phyloP scores from a whole-genome alignment of 2,113 vertebrate species.

The Ramphastos sulfuratus region DNA sequence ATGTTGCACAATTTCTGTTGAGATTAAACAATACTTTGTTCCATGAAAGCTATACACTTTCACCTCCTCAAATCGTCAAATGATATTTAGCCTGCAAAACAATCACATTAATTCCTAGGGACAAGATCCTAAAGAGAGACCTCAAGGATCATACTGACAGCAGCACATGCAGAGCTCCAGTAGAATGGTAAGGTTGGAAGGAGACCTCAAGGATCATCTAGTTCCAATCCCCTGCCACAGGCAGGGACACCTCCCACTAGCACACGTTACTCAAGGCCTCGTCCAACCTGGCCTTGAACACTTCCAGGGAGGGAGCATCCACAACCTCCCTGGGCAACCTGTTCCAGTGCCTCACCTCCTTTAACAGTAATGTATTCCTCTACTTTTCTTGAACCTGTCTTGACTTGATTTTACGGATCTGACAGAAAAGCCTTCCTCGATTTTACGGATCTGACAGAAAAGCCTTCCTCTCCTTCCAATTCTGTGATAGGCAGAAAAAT shows the following conservation, averaged over 20 bases:
- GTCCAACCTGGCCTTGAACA: too few species aligned
- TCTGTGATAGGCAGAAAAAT: not conserved
- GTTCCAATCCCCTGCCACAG: too few species aligned
- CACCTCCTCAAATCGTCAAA: not conserved
- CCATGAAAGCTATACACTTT: not conserved
- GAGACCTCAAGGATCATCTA: too few species aligned
- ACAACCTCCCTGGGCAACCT: too few species aligned
- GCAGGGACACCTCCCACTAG: too few species aligned
- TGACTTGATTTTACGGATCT: slow-evolving; percentile 6
- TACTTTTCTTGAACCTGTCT: not conserved
- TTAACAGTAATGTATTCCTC: not conserved
- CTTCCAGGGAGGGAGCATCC: too few species aligned
- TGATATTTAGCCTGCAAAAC: not conserved
- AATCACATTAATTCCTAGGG: not conserved
- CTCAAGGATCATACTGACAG: not conserved
- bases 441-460: not conserved
- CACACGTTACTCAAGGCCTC: too few species aligned
- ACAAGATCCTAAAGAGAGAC: not conserved
- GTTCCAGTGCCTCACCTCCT: too few species aligned
- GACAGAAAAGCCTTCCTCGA: too few species aligned
- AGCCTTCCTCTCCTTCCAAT: not conserved
- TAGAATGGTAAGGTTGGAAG: too few species aligned
- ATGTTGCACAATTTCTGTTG: not conserved
- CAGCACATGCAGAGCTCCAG: not conserved
- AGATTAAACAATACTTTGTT: not conserved